A percentile compares a stretch with the other conserved stretches of the same genome.
phyloP scores from a whole-genome alignment of 2,797 vertebrate genomes.

The Pampus argenteus region DNA sequence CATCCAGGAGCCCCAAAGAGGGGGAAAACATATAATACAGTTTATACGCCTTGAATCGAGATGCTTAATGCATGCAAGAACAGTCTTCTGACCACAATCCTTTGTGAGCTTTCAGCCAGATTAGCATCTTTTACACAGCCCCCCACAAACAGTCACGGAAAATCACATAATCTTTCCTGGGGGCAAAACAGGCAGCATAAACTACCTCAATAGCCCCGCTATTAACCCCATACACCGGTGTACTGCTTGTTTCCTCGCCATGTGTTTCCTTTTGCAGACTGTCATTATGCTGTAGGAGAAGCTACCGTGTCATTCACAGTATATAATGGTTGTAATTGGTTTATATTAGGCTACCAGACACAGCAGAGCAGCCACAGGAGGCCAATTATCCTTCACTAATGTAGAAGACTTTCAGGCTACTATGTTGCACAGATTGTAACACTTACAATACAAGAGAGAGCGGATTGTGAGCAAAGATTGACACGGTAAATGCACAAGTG shows the following conservation, averaged over 20 bases:
- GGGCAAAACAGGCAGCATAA: conserved; percentile 59
- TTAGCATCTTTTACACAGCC: conserved; percentile 65
- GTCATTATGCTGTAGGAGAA: conserved; percentile 63
- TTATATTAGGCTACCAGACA: conserved; percentile 64
- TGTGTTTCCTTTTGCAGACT: conserved; percentile 57
- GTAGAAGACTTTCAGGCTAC: conserved; percentile 52
- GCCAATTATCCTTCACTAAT: conserved; percentile 63
- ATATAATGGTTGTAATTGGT: conserved; percentile 69
- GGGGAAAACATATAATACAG: background rate
- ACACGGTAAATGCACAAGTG: conserved; percentile 14
- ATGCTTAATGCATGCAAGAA: conserved; percentile 43
- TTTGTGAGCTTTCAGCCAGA: conserved; percentile 53
- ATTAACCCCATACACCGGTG: conserved; percentile 57
- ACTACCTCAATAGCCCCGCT: conserved; percentile 55
- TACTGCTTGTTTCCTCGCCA: conserved; percentile 54
- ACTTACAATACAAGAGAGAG: conserved; percentile 36
- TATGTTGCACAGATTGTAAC: conserved; percentile 48
- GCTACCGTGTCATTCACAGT: conserved; percentile 60
- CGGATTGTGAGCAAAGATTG: conserved; percentile 25
- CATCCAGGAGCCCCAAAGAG: too few species aligned
- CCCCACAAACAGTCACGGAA: conserved; percentile 62
- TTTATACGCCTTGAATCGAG: background rate
- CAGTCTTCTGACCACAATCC: conserved; percentile 53
- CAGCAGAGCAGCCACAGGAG: conserved; percentile 62
- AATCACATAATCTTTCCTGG: conserved; percentile 60